Evolutionary conservation across 2,888 invertebrate genomes (phyloP), one percentile per base, ranked within the genome.

Genomic region (Pachymerium ferrugineum): DNA sequence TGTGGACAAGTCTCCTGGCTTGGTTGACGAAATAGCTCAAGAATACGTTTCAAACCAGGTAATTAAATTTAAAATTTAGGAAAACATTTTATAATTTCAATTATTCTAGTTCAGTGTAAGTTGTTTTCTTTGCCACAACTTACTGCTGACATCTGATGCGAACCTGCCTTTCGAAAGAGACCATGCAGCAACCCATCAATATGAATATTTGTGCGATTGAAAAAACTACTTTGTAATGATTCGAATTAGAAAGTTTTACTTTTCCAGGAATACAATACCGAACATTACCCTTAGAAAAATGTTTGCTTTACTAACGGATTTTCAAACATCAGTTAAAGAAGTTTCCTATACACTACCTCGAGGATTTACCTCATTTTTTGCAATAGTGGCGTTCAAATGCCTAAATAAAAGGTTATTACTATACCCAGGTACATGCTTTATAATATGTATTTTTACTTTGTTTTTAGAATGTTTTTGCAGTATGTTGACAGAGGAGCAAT

Each of bases 41-140:
- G 71, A 71, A 38, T 71, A 71, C 28, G 38, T 71, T 14, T 33
- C 71, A 14, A 38, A 33, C 12, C 71, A 71, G 35, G 71, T 71
- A 38, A 4, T 16, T 28, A 69, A 70, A 62, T 14, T 6, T 28
- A n/a, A 6, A 19, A 29, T 10, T 3, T 6, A 67, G 14, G 14
- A 28, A 67, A 67, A 4, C 14, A 16, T 6, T 38, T 38, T 38
- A 8, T 38, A n/a, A 38, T 54, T 54, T 54, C 28, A 1, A 54
- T 25, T 25, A 1, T 25, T 6, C 12, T 25, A 54, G 54, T 8
- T 54, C 6, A 54, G 28, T 22, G 25, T 54, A 8, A 54, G 54
- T 54, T 28, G 54, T 12, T 25, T 25, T 12, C 14, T 54, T 4
- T 54, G 54, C 54, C 28, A 25, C 14, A 12, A 54, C 14, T 25